Evolutionary conservation across 2,113 vertebrate species (phyloP).

Genomic region (Scortum barcoo): DNA sequence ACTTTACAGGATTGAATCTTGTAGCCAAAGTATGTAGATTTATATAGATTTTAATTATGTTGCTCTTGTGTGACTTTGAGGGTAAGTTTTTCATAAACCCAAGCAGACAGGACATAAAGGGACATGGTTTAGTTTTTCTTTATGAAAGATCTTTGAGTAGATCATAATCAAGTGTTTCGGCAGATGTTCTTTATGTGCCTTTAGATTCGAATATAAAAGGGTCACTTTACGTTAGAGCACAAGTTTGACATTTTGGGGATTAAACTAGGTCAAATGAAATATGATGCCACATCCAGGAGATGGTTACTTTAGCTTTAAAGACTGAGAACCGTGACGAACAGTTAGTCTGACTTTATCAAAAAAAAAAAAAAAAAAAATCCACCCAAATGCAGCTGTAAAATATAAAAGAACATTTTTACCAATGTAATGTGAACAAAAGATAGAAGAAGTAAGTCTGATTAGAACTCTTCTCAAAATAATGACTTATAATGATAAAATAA

Average conservation of each 20-base stretch:
- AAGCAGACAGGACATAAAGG: constrained; percentile 34
- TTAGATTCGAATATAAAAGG: constrained; percentile 43
- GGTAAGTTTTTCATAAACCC: constrained; percentile 3
- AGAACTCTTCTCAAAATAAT: too few relatives aligned
- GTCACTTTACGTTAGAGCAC: constrained; percentile 9
- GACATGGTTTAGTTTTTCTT: constrained; percentile 9
- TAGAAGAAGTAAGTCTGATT: too few relatives aligned
- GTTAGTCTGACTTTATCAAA: not conserved
- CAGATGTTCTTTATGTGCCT: constrained; percentile 62
- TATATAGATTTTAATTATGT: constrained; percentile 38
- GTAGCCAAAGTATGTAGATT: constrained; percentile 72
- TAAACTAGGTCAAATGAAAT: not conserved
- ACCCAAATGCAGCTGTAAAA: too few relatives aligned
- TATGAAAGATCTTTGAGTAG: too few relatives aligned
- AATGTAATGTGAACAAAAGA: too few relatives aligned
- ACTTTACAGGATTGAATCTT: constrained; percentile 70
- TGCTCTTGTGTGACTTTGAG: constrained; percentile 14
- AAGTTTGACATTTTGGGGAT: constrained; percentile 21
- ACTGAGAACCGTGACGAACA: not conserved
- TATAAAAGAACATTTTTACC: too few relatives aligned
- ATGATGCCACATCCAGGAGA: not conserved
- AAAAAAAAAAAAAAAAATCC: not conserved
- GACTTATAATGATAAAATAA: too few relatives aligned
- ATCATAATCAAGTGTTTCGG: constrained; percentile 29
- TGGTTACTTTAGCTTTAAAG: not conserved